Evolutionary conservation across 2,888 invertebrate genomes (phyloP), one percentile per base, ranked within the genome.

Genomic region (Philonicus albiceps): DNA sequence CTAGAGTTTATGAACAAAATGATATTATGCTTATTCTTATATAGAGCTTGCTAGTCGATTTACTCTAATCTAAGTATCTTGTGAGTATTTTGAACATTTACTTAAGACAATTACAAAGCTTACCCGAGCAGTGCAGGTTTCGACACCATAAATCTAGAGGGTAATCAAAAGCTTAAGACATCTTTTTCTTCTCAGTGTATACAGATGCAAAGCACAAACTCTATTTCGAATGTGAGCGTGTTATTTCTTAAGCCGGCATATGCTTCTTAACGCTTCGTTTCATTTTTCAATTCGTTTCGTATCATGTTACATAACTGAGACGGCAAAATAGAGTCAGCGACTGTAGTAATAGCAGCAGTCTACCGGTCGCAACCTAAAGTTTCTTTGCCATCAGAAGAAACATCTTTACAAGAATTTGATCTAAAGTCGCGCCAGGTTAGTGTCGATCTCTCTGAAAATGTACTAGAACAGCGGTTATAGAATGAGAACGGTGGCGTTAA

Each of bases 241-340:
- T 22, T 22, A 80, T 80, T 80, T 31, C 16, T 19, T n/a, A 78
- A 22, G 49, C 22, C 80, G 40, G 53, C 49, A 31, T 80, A 30
- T 53, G 80, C 27, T 27, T 80, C 30, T 80, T 80, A 27, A 53
- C 43, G 80, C 40, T 76, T 76, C 76, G 40, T 76, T 76, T 40
- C 76, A 37, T 74, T 80, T 80, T 31, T 80, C 53, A 53, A 53
- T 80, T 49, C 80, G 53, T 80, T 80, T 80, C 80, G 49, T 80
- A 80, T 80, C 80, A 80, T 53, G 49, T 80, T 80, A 80, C 80
- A 80, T 80, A 80, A 80, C 80, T 80, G 53, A 53, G 43, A 64
- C 64, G 22, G 30, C 80, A 80, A 80, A n/a, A 80, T 80, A 80
- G 53, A 80, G 43, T 37, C 76, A 4, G 37, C 76, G 19, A 31